These are phyloP conservation scores for Ciconia stormi DNA, from an alignment of 2,113 vertebrate species.

Conservation along the genomic window DNA sequence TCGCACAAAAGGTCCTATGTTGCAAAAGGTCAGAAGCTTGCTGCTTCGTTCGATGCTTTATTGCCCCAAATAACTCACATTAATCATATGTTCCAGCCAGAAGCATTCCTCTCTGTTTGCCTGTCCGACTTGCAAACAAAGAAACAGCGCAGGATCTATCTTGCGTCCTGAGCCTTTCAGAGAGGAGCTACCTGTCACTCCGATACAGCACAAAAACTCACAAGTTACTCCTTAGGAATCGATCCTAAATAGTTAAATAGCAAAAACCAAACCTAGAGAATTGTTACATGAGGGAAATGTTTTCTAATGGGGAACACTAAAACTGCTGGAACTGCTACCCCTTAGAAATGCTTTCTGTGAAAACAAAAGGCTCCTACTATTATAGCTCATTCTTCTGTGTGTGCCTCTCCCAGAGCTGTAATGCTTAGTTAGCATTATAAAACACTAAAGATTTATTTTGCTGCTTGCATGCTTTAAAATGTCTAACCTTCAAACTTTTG, in stretches of 20 bases:
- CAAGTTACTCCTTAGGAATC: background rate
- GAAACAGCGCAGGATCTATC: background rate
- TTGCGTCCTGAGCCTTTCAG: background rate
- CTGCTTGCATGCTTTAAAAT: background rate
- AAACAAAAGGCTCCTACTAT: background rate
- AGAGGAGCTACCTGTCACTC: background rate
- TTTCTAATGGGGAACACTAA: background rate
- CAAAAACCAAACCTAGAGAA: background rate
- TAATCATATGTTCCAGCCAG: background rate
- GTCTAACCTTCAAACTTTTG: background rate
- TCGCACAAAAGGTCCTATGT: background rate
- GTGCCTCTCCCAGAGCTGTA: background rate
- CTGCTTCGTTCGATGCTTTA: background rate
- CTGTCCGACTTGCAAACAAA: background rate
- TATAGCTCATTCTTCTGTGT: background rate
- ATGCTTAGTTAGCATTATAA: background rate
- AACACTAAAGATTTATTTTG: background rate
- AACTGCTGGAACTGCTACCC: background rate
- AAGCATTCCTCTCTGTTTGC: background rate
- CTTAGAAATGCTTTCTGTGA: background rate
- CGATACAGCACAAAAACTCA: background rate
- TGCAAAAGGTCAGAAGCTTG: background rate
- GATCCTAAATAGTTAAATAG: background rate
- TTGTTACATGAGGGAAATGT: background rate
- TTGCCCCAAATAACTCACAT: background rate